Evolutionary conservation across 2,113 vertebrate genomes (phyloP), one percentile per base, ranked within the genome.

Genomic region (Euleptes europaea): DNA sequence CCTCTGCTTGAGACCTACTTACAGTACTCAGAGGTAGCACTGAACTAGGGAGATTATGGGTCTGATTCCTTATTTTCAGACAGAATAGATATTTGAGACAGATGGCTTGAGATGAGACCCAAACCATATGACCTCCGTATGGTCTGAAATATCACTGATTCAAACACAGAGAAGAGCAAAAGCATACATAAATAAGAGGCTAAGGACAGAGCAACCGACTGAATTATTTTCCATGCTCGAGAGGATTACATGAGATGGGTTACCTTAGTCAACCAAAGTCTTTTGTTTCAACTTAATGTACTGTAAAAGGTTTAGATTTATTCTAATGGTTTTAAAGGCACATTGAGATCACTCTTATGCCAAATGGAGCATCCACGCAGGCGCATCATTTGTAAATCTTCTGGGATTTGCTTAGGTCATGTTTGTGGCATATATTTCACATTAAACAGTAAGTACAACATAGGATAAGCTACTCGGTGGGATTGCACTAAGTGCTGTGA

Each of bases 31-130:
- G 19, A 35, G 54, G 60, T 23, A 82, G 14, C 1, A 28, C 13
- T 66, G 72, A 67, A 38, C 28, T 47, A 49, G 42, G 28, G 10
- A 49, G n/a, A 13, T 21, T 11, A 51, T 67, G 63, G 7, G 14
- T 67, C 82, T 67, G 57, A 35, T n/a, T 72, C 44, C 51, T 72
- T 79, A 60, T 72, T 79, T 85, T 78, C 33, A 54, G 35, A 72
- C 21, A 69, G 47, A 83, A 35, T 82, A 67, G 13, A 89, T 76
- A 89, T 4, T 86, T 76, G 63, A 77, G 72, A 69, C 63, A 86
- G 63, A 76, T 77, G 33, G 47, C n/a, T 91, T 75, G n/a, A 73
- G 65, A 75, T 66, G 73, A 63, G 40, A 38, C 71, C 80, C 17
- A 67, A 54, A 47, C 15, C 47, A 15, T 40, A 66, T 26, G 80